These are phyloP conservation scores for Lutjanus erythropterus DNA, from an alignment of 2,113 vertebrate species.

Conservation along the genomic window DNA sequence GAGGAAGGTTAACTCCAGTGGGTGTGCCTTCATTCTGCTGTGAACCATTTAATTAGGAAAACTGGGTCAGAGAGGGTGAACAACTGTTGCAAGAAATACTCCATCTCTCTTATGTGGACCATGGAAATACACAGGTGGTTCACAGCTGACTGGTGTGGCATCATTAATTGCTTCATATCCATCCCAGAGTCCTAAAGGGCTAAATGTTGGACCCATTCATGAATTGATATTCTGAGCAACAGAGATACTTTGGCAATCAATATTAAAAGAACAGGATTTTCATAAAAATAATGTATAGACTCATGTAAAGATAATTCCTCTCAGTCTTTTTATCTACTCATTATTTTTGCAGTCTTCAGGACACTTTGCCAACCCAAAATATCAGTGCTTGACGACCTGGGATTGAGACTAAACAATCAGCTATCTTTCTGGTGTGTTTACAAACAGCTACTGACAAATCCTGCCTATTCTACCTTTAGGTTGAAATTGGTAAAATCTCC, in stretches of 20 bases:
- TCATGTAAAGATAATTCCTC: too few relatives aligned
- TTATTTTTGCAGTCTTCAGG: too few relatives aligned
- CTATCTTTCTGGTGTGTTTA: too few relatives aligned
- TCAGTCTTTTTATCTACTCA: too few relatives aligned
- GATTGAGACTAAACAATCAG: too few relatives aligned
- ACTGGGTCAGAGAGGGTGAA: slow-evolving; percentile 41
- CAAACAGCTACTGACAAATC: too few relatives aligned
- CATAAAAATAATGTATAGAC: too few relatives aligned
- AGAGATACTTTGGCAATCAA: neutral
- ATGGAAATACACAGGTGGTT: neutral
- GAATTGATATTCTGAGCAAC: neutral
- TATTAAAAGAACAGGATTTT: too few relatives aligned
- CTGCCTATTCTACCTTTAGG: too few relatives aligned
- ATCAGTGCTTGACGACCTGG: too few relatives aligned
- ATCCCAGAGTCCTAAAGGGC: neutral
- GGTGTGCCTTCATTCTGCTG: slow-evolving; percentile 55
- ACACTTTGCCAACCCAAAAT: too few relatives aligned
- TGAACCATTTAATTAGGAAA: slow-evolving; percentile 66
- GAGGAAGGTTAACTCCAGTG: slow-evolving; percentile 39
- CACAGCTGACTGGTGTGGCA: neutral
- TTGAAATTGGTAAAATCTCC: neutral
- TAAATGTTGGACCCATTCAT: neutral
- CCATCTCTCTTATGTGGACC: neutral
- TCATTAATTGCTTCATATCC: neutral
- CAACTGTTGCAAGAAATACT: slow-evolving; percentile 50